Base-by-base conservation (phyloP, 2,113 vertebrate genomes). In the Cynocephalus volans region DNA sequence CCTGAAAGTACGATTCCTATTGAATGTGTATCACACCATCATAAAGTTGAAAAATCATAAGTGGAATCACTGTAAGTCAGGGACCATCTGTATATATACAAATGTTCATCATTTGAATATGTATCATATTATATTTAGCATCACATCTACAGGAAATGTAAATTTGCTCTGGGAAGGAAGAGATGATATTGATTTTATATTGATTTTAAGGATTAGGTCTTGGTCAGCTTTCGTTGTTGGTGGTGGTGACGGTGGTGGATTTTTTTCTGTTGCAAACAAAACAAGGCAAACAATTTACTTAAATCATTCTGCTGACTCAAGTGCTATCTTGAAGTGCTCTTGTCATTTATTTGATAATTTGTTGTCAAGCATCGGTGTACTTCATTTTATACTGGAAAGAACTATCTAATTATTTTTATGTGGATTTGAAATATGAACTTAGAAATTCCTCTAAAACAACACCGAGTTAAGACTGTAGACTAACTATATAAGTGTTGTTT, bases 251-350 rank as follows among this genome's bases (percentile, higher is more conserved):
- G 48, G 18, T 45, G 5, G 4, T 36, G 33, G 8, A 21, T 3
- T 79, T 86, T 89, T 88, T 60, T n/a, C 41, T 92, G 62, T 6
- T 11, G 24, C 26, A 93, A 95, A 75, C 26, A 56, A 64, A 85
- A 69, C 21, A 18, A 26, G 62, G 13, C 26, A 45, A 54, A 18
- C 5, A 70, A 48, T 70, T 95, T 9, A 11, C n/a, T n/a, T 64
- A n/a, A 48, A 36, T 64, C 6, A 70, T 58, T 90, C 52, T 86
- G 31, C 9, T 77, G 21, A 50, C 18, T 21, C 4, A 93, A 81
- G 28, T 85, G 31, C 1, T n/a, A 45, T 65, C 41, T 82, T 48
- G 88, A 88, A 81, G 1, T 82, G 8, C 8, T 4, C 3, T 36
- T 33, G 21, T 73, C 19, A 67, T 36, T 90, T 82, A 77, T 33